Evolutionary conservation across 1,140 invertebrate genomes (phyloP), one percentile per base, ranked within the genome.

Genomic region (Lordiphosa stackelbergi): DNA sequence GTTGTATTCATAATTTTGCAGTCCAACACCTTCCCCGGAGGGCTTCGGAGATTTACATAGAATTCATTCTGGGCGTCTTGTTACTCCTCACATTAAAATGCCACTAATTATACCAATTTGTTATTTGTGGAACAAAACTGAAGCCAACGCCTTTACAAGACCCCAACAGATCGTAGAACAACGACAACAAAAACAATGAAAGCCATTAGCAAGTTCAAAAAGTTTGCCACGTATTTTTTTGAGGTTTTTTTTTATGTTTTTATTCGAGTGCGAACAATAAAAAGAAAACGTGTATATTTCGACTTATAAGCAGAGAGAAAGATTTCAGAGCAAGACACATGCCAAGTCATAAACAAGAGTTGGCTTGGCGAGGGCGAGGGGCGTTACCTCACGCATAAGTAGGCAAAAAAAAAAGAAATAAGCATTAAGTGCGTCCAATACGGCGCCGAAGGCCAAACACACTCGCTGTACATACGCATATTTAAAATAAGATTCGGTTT

Each of bases 31-130:
- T 81, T 38, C 19, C 11, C 43, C 43, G 9, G 31, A 46, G 24
- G 43, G 38, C 38, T 41, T n/a, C 43, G 2, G 28, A 31, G 38
- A 77, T 72, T 77, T 75, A 54, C 66, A 70, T 70, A 54, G 42
- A 34, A 24, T 13, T 43, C 35, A 12, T 49, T 42, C 47, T 40
- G 53, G 46, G 41, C 37, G 51, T 65, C 38, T 45, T 63, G 54
- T 24, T 53, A 59, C 56, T 19, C 19, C 53, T 38, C 56, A 24
- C 43, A 70, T 79, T 70, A 63, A 66, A 70, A 57, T 62, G 52
- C 35, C 54, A 62, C 74, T 79, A 79, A 79, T 79, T 79, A 79
- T 52, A 72, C 66, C 66, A 70, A 79, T 79, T 79, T 66, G 72
- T 63, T 70, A 66, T 70, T 78, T 68, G 69, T 62, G 42, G 53